These are phyloP conservation scores for Tangara arthus DNA, from an alignment of 2,797 vertebrate genomes.

Conservation along the genomic window DNA sequence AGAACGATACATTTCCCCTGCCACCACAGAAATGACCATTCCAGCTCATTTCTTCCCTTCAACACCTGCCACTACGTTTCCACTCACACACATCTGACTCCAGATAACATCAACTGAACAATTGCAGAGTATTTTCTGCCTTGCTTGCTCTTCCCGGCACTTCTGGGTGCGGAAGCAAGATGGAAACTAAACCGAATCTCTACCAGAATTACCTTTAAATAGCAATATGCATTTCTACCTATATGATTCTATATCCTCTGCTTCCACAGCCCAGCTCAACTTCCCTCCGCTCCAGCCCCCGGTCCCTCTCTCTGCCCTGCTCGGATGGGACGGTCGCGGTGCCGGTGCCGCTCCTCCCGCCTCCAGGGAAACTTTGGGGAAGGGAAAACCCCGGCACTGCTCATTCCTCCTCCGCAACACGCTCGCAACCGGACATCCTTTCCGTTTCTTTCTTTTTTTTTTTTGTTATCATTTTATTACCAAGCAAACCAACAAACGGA, in stretches of 20 bases:
- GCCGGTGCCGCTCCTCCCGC: background rate
- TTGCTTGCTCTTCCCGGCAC: background rate
- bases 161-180: background rate
- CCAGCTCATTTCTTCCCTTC: background rate
- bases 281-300: background rate
- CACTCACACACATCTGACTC: background rate
- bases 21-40: background rate
- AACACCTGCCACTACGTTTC: background rate
- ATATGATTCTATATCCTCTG: background rate
- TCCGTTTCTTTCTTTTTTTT: background rate
- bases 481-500: background rate
- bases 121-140: background rate
- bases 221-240: accelerated
- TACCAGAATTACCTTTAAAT: background rate
- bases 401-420: background rate
- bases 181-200: background rate
- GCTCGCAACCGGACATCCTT: background rate
- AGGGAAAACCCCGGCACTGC: background rate
- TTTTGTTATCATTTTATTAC: background rate
- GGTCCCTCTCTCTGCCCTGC: background rate
- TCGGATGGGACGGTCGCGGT: background rate
- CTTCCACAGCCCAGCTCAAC: background rate
- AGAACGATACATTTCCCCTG: background rate
- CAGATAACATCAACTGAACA: background rate
- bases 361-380: background rate